These are phyloP conservation scores for Ptycholaimellus sp. DNA, from an alignment of 2,888 invertebrate genomes.

Conservation along the genomic window DNA sequence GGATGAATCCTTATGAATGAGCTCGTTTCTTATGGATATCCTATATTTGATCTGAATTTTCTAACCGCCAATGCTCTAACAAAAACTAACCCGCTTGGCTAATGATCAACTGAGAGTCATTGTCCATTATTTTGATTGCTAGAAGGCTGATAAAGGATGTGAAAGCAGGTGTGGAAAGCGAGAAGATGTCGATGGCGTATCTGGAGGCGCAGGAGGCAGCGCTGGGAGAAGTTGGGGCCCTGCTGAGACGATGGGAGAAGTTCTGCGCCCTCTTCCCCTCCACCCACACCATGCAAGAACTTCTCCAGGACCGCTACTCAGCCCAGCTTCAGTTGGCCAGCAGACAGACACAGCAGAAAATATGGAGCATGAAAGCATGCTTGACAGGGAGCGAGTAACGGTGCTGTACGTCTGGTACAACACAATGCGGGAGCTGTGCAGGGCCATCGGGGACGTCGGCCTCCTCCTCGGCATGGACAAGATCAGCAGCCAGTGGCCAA, in stretches of 20 bases:
- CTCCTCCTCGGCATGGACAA: slow-evolving; percentile 21
- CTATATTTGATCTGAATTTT: no score
- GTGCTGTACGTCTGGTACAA: slow-evolving; percentile 68
- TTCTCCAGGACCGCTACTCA: background rate
- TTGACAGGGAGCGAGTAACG: slow-evolving; percentile 6
- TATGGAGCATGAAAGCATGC: background rate
- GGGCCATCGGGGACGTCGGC: slow-evolving; percentile 46
- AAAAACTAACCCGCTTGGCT: background rate
- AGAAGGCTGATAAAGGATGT: no score
- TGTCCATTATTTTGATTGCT: no score
- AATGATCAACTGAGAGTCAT: no score
- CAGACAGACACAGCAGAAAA: background rate
- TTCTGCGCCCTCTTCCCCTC: slow-evolving; percentile 10
- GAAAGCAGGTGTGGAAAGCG: no score
- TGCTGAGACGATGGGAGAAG: slow-evolving; percentile 8
- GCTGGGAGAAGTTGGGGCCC: slow-evolving; percentile 3
- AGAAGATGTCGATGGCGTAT: slow-evolving; percentile 1
- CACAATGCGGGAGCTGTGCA: slow-evolving; percentile 54
- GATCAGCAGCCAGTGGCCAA: background rate
- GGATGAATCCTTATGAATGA: no score
- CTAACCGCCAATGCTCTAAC: slow-evolving; percentile 1
- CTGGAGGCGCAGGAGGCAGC: slow-evolving; percentile 2
- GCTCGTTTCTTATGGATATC: no score
- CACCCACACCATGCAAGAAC: slow-evolving; percentile 7
- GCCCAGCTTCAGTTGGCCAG: background rate